phyloP scores from a whole-genome alignment of 2,888 invertebrate genomes.

The Platerodrilus igneus region DNA sequence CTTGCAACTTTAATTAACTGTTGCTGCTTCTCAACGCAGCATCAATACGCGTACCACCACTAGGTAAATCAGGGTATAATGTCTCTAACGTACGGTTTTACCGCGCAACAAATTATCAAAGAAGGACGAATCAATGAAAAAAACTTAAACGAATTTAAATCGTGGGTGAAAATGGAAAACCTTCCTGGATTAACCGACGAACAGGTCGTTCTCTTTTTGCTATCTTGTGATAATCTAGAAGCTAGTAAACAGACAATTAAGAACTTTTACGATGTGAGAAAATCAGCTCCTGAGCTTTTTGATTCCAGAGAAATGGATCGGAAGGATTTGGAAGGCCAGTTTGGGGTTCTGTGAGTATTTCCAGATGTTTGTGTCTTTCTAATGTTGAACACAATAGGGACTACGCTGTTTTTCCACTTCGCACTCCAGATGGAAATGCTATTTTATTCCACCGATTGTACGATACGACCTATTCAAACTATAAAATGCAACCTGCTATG shows the following conservation, averaged over 20 bases:
- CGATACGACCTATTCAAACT: conserved; percentile 55
- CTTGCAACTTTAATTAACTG: no score
- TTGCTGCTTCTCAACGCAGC: no score
- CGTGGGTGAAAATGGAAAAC: conserved; percentile 34
- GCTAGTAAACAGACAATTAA: conserved; percentile 60
- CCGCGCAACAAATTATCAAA: conserved; percentile 10
- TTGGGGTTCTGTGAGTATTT: conserved; percentile 54
- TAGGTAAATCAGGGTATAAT: no score
- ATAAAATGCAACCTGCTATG: conserved; percentile 56
- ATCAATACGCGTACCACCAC: no score
- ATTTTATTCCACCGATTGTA: conserved; percentile 59
- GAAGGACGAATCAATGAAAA: conserved; percentile 32
- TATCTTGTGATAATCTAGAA: conserved; percentile 49
- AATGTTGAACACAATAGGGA: no score
- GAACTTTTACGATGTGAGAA: conserved; percentile 57
- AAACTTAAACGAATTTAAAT: conserved; percentile 36
- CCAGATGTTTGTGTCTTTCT: not conserved
- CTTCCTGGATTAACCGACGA: conserved; percentile 51
- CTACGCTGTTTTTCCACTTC: conserved; percentile 54
- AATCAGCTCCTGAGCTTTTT: conserved; percentile 61
- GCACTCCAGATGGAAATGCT: conserved; percentile 56
- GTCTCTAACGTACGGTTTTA: conserved; percentile 7
- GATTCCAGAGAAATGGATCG: conserved; percentile 51
- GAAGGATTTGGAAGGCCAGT: conserved; percentile 45
- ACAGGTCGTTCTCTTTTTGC: conserved; percentile 53